phyloP scores from a whole-genome alignment of 2,113 vertebrate genomes.

The Salvelinus sp. region DNA sequence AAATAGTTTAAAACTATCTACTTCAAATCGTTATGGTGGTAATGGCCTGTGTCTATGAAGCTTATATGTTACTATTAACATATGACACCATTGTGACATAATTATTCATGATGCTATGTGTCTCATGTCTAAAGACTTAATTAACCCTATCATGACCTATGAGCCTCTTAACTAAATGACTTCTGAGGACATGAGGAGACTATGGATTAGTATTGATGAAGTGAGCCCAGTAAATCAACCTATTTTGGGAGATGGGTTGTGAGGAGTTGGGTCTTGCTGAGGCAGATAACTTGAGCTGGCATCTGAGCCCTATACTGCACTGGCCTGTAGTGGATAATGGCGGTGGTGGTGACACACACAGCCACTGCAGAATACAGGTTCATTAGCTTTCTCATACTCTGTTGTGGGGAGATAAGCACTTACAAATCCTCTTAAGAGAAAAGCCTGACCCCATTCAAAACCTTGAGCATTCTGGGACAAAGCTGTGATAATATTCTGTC shows the following conservation, averaged over 20 bases:
- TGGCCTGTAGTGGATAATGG: conserved; percentile 49
- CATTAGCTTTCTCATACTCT: conserved; percentile 66
- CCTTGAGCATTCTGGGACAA: conserved; percentile 1
- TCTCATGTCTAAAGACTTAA: conserved; percentile 39
- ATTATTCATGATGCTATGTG: conserved; percentile 44
- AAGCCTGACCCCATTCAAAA: background rate
- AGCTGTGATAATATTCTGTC: background rate
- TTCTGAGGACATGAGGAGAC: conserved; percentile 13
- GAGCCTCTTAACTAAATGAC: conserved; percentile 28
- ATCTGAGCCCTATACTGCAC: conserved; percentile 47
- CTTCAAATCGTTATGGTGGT: no score
- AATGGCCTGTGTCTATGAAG: background rate
- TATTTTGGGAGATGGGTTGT: conserved; percentile 58
- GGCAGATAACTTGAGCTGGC: conserved; percentile 62
- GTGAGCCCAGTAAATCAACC: conserved; percentile 50
- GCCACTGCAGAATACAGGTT: conserved; percentile 62
- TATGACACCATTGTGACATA: conserved; percentile 15
- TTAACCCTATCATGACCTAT: conserved; percentile 30
- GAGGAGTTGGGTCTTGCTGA: conserved; percentile 36
- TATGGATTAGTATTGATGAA: conserved; percentile 31
- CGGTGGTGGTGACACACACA: conserved; percentile 34
- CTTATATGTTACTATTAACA: conserved; percentile 11
- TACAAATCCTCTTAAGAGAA: conserved; percentile 70
- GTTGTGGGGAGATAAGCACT: conserved; percentile 68
- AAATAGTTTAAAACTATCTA: no score